Evolutionary conservation across 2,888 invertebrate species (phyloP), one percentile per base, ranked within the genome.

Genomic region (Hydropsyche betteni): DNA sequence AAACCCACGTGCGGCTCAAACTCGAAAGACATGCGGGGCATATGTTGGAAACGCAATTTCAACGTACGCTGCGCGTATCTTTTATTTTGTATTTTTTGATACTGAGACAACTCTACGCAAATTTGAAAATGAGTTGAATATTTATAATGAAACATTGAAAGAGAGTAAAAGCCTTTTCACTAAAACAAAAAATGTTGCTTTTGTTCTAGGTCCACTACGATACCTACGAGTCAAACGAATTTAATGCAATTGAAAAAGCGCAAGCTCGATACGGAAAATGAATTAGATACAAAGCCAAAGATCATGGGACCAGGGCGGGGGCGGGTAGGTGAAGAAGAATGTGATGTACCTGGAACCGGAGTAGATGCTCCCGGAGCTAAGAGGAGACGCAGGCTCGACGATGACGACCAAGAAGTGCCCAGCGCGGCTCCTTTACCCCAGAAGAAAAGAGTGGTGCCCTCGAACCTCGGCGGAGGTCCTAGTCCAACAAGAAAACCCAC

Each of bases 181-280:
- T 79, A 79, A 79, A 79, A 78, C 79, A 75, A 79, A 79, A 78
- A 79, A 79, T 79, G 79, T 79, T 79, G 76, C 80, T 78, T 84
- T 86, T 86, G 86, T 86, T 86, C 80, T 87, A 88, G 88, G 88
- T 84, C 87, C 83, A 83, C 85, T 82, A 84, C 86, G 80, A 83
- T 90, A 83, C 88, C 86, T 82, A 84, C 88, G 80, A 89, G 88
- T 80, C 85, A 85, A 84, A 85, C 89, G 83, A 86, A 89, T 81
- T 85, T 90, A 83, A 86, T 90, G 81, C 91, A 91, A 83, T 88
- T 92, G 83, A 91, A 90, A 86, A 92, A 92, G 84, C 87, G 92
- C 83, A 90, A 91, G 84, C 85, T 92, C 81, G 92, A 92, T 82
- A 89, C 88, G 76, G 89, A 89, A 77, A 86, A 87, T 78, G 87